Conservation (phyloP, 1,140 invertebrate species). For the Planococcus citri region DNA sequence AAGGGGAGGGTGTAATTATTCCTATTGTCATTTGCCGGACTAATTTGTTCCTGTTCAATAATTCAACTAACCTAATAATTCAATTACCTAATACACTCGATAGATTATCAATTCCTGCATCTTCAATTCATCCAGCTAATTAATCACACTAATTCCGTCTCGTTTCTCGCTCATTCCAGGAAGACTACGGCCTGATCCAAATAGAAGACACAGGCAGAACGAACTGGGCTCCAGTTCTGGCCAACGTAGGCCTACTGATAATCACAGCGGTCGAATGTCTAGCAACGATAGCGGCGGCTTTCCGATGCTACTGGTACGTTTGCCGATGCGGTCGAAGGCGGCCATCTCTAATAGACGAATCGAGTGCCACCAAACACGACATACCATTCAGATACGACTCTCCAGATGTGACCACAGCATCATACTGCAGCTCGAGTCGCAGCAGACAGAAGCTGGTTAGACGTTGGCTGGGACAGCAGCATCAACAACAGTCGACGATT, state of each 20-base stretch:
- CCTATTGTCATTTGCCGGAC: too few relatives aligned
- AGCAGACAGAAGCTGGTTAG: slow-evolving; percentile 27
- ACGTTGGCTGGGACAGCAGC: slow-evolving; percentile 28
- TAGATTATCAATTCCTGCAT: too few relatives aligned
- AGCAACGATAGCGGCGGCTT: slow-evolving; percentile 38
- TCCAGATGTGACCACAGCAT: neutral
- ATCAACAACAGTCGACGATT: neutral
- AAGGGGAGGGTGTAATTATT: too few relatives aligned
- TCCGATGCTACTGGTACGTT: slow-evolving; percentile 39
- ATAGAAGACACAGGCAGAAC: slow-evolving; percentile 24
- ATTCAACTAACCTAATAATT: too few relatives aligned
- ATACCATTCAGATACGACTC: neutral
- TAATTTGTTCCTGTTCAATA: too few relatives aligned
- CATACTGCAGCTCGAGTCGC: slow-evolving; percentile 24
- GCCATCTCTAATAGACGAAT: neutral
- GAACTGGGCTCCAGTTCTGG: slow-evolving; percentile 40
- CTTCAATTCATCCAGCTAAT: too few relatives aligned
- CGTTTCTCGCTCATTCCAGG: too few relatives aligned
- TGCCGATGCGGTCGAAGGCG: slow-evolving; percentile 40
- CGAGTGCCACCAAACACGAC: neutral
- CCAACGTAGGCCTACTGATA: slow-evolving; percentile 43
- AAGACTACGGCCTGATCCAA: slow-evolving; percentile 4
- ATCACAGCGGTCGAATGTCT: slow-evolving; percentile 40
- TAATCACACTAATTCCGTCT: too few relatives aligned
- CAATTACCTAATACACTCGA: neutral